Evolutionary conservation across 2,113 vertebrate genomes (phyloP), one percentile per base, ranked within the genome.

Genomic region (Columba janthina): DNA sequence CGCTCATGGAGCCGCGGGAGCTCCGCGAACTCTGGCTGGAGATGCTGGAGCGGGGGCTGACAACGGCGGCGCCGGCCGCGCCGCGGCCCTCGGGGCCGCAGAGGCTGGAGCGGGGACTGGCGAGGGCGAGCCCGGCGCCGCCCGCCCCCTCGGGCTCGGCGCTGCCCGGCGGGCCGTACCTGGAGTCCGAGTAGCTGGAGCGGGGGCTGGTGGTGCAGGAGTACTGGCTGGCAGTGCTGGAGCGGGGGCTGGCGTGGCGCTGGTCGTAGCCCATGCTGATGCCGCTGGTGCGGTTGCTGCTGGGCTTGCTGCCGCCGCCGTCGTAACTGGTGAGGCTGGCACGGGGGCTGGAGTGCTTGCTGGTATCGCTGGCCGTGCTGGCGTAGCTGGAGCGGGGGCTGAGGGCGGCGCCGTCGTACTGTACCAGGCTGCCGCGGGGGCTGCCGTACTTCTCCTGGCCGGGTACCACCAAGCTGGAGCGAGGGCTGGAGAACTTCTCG

Each of bases 211-310:
- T 97, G 86, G 98, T 98, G 94, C 98, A 98, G 36, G 98, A 98
- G 81, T 98, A 98, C 96, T 98, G 98, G 97, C 98, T 99, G 28
- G 98, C 98, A 51, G 98, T 98, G 96, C 99, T 99, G 51, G 99
- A 98, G 91, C 99, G 98, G 65, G 99, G 99, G 94, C 99, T 99
- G 94, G 97, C 88, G 97, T 99, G 99, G 90, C 99, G 98, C 96
- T 99, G 99, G 98, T 99, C 99, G 97, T 99, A 99, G 92, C 99
- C 99, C 98, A 99, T 98, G 97, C 99, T 99, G 98, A 99, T 99
- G 90, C 99, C 99, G 96, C 99, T 99, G 95, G 99, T 99, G 70
- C 99, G 99, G 97, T 99, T 99, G 98, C 99, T 98, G 96, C 98
- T 97, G 57, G 96, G 93, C 90, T 99, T 98, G 97, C 98, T 98